These are phyloP conservation scores for Paragorgia papillata DNA, from an alignment of 92 coral and sea anemone genomes.

Conservation along the genomic window DNA sequence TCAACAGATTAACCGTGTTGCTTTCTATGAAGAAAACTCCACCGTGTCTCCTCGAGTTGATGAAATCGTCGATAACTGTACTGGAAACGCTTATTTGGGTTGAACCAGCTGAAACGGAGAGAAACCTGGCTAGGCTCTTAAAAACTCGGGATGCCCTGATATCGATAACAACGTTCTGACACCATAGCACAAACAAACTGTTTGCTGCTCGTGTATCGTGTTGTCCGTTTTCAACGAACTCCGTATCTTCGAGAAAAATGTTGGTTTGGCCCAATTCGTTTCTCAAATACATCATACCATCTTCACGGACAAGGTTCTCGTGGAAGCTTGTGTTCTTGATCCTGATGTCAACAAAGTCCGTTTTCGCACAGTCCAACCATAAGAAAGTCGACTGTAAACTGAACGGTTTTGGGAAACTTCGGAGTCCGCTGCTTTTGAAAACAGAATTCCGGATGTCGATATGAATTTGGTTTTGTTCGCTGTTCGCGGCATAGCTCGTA, in stretches of 20 bases:
- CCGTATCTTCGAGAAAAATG: not conserved
- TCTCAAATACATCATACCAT: conserved; percentile 24
- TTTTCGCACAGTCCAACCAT: not conserved
- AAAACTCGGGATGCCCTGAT: not conserved
- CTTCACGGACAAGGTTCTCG: not conserved
- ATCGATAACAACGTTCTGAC: not conserved
- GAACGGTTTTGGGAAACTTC: not conserved
- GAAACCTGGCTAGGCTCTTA: not conserved
- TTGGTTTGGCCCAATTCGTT: conserved; percentile 19
- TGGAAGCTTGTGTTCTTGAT: conserved; percentile 31
- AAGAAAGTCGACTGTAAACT: not conserved
- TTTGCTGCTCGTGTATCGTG: conserved; percentile 1
- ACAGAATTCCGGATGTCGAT: conserved; percentile 34
- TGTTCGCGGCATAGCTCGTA: not conserved
- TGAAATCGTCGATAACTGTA: not conserved
- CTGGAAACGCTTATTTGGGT: not conserved
- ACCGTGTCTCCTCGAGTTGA: conserved; percentile 4
- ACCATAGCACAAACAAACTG: conserved; percentile 17
- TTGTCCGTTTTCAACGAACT: conserved; percentile 14
- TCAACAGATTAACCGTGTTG: not conserved
- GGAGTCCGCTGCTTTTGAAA: conserved; percentile 27
- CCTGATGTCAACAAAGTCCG: not conserved
- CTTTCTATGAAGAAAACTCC: conserved; percentile 18
- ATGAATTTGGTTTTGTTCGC: not conserved
- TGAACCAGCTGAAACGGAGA: not conserved